Conservation (phyloP, 2,113 vertebrate genomes). For the Sander vitreus region DNA sequence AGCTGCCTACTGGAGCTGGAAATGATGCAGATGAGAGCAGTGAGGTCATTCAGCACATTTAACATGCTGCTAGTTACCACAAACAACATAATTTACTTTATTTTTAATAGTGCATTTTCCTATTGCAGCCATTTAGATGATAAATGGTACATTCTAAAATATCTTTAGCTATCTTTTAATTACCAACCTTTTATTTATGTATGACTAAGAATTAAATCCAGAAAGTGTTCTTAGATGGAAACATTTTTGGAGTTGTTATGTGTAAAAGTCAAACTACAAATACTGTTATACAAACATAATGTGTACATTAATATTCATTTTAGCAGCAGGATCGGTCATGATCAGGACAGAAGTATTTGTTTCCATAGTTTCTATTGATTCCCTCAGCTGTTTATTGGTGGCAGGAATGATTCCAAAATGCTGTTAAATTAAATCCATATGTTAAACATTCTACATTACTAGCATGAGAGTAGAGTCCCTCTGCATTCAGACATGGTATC, state of each 20-base stretch:
- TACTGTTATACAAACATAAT: constrained; percentile 10
- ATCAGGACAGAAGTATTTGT: not conserved
- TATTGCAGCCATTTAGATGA: not conserved
- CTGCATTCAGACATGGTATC: not conserved
- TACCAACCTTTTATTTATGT: not conserved
- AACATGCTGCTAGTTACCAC: not conserved
- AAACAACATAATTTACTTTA: not conserved
- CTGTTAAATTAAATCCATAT: not conserved
- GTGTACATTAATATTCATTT: not conserved
- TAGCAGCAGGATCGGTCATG: not conserved
- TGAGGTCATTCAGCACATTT: not conserved
- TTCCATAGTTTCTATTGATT: not conserved
- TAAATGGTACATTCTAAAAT: not conserved
- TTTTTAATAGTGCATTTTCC: not conserved
- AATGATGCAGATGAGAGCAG: not conserved
- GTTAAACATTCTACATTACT: not conserved
- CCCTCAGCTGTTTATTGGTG: constrained; percentile 1
- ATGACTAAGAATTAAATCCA: not conserved
- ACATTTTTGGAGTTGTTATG: not conserved
- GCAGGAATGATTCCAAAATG: not conserved
- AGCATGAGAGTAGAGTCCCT: not conserved
- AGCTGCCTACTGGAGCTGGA: not conserved
- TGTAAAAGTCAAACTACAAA: not conserved
- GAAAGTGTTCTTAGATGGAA: not conserved
- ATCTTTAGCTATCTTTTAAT: not conserved